A percentile compares a stretch with the other conserved stretches of the same genome.
These are phyloP conservation scores for Mus spicilegus DNA, from an alignment of 2,113 vertebrate genomes.

Conservation along the genomic window DNA sequence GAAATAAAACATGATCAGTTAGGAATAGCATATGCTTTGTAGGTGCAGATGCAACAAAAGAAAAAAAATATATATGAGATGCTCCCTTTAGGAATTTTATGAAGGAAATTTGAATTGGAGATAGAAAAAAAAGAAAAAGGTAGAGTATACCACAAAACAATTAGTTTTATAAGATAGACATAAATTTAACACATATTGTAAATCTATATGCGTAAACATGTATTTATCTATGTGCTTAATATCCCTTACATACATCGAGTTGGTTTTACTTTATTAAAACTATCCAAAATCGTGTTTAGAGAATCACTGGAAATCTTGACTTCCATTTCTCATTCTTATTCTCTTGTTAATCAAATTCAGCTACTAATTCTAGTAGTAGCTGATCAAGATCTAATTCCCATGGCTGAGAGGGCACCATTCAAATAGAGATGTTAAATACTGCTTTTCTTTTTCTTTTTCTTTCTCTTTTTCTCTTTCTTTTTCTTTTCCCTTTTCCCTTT, in stretches of 20 bases:
- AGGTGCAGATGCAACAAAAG: background rate
- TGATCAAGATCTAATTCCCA: background rate
- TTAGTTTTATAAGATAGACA: background rate
- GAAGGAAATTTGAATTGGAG: background rate
- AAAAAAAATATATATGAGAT: background rate
- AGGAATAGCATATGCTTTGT: background rate
- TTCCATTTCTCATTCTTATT: background rate
- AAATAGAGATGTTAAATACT: background rate
- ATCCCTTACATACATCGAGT: background rate
- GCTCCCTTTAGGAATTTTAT: background rate
- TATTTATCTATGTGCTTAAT: background rate
- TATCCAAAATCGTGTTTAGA: background rate
- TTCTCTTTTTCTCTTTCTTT: background rate
- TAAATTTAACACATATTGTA: background rate
- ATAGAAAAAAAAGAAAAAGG: background rate
- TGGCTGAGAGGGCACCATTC: too few species aligned
- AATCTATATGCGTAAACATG: background rate
- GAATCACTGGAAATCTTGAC: background rate
- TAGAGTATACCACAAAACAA: background rate
- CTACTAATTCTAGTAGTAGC: background rate
- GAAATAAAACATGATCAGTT: background rate
- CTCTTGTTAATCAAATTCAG: background rate
- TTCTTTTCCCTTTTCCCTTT: background rate
- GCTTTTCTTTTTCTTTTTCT: background rate
- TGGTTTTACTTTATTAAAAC: slow-evolving; percentile 24